A percentile compares a stretch with the other conserved stretches of the same genome.
Evolutionary conservation across 2,797 vertebrate species (phyloP).

Genomic region (Pteropus rufus): DNA sequence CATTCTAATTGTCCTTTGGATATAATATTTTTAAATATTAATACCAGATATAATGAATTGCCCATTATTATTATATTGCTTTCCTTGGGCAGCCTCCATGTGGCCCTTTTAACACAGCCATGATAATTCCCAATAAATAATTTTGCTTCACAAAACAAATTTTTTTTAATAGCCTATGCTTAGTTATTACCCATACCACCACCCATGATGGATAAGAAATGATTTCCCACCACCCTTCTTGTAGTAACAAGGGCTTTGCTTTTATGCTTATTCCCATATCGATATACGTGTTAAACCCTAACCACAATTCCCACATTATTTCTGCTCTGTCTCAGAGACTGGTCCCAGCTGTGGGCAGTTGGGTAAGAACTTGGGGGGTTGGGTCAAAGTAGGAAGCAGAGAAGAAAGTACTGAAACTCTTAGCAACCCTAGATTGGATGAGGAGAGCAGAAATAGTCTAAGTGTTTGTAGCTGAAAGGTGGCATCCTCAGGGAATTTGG

Average conservation of each 20-base stretch:
- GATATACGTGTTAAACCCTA: not conserved
- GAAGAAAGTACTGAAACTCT: not conserved
- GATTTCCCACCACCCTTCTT: not conserved
- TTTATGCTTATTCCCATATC: not conserved
- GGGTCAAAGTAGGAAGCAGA: not conserved
- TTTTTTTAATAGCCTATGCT: not conserved
- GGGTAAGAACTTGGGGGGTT: not conserved
- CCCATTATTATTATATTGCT: not conserved
- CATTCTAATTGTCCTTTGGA: not conserved
- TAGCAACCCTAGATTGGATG: not conserved
- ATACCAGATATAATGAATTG: not conserved
- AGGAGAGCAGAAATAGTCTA: not conserved
- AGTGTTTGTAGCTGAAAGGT: not conserved
- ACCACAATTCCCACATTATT: not conserved
- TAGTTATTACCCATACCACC: not conserved
- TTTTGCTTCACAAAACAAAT: not conserved
- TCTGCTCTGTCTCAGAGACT: conserved; percentile 25
- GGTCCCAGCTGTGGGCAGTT: conserved; percentile 14
- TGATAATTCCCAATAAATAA: conserved; percentile 26
- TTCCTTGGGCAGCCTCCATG: not conserved
- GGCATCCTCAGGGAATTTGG: not conserved
- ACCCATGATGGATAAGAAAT: conserved; percentile 10
- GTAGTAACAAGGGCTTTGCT: not conserved
- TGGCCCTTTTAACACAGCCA: not conserved
- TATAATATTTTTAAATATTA: not conserved